phyloP scores from a whole-genome alignment of 1,140 invertebrate species.

The Aphaenogaster ashmeadi region DNA sequence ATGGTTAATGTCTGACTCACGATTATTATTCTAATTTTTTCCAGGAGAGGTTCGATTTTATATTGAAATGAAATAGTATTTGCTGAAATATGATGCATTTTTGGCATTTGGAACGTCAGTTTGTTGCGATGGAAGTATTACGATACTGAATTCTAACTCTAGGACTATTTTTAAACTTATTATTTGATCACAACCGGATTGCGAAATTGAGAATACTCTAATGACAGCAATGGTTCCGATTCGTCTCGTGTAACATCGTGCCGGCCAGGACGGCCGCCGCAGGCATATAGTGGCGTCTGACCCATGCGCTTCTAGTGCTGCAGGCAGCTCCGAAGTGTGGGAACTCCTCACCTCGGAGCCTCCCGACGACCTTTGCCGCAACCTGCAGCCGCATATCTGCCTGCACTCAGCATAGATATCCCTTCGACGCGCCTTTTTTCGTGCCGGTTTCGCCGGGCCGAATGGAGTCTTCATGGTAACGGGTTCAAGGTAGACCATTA shows the following conservation, averaged over 20 bases:
- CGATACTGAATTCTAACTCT: not conserved
- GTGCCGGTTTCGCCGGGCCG: constrained; percentile 35
- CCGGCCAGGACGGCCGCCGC: constrained; percentile 77
- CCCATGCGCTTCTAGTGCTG: constrained; percentile 82
- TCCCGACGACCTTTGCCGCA: constrained; percentile 83
- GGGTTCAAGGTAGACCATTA: constrained; percentile 78
- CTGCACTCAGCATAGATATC: constrained; percentile 69
- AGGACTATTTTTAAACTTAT: not conserved
- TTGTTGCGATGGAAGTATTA: not conserved
- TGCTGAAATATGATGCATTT: not conserved
- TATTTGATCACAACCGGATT: not conserved
- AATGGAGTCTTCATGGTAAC: constrained; percentile 76
- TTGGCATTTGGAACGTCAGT: not conserved
- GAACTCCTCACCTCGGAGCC: constrained; percentile 84
- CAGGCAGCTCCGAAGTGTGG: constrained; percentile 84
- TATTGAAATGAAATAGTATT: not conserved
- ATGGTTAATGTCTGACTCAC: not conserved
- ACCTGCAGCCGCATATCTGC: constrained; percentile 80
- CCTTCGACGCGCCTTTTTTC: constrained; percentile 30
- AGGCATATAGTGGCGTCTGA: constrained; percentile 84
- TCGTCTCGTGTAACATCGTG: constrained; percentile 82
- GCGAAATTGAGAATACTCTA: not conserved
- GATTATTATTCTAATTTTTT: not conserved
- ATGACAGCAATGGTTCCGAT: not conserved
- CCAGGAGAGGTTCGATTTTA: not conserved